Evolutionary conservation across 1,140 invertebrate species (phyloP).

Genomic region (Eupeodes corollae): DNA sequence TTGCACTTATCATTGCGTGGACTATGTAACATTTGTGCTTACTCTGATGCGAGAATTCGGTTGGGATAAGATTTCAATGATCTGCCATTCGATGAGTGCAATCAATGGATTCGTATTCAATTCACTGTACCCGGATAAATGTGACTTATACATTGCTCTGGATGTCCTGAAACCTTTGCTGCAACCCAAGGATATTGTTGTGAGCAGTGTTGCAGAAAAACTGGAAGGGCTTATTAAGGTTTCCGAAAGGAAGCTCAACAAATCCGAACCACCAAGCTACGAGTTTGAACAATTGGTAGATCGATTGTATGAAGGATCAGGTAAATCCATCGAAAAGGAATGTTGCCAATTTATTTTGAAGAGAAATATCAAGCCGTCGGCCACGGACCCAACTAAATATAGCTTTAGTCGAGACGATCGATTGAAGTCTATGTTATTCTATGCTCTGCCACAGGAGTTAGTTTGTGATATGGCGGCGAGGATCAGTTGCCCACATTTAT

Average conservation of each 20-base stretch:
- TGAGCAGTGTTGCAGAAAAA: slow-evolving; percentile 19
- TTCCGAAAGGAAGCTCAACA: slow-evolving; percentile 34
- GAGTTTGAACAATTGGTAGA: slow-evolving; percentile 45
- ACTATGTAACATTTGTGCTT: slow-evolving; percentile 43
- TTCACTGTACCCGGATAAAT: slow-evolving; percentile 44
- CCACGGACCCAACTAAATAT: slow-evolving; percentile 45
- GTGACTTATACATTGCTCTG: slow-evolving; percentile 49
- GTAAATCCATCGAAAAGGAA: slow-evolving; percentile 42
- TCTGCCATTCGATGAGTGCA: slow-evolving; percentile 57
- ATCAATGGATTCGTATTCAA: slow-evolving; percentile 46
- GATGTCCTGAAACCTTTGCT: slow-evolving; percentile 49
- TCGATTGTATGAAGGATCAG: slow-evolving; percentile 40
- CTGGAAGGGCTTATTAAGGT: slow-evolving; percentile 40
- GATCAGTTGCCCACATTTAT: slow-evolving; percentile 45
- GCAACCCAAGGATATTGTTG: slow-evolving; percentile 13
- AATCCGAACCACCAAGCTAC: slow-evolving; percentile 46
- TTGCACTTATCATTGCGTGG: slow-evolving; percentile 47
- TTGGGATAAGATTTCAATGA: slow-evolving; percentile 55
- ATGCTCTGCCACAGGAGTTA: slow-evolving; percentile 40
- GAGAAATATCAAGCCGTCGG: slow-evolving; percentile 44
- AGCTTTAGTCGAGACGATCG: slow-evolving; percentile 49
- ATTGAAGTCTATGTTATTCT: slow-evolving; percentile 40
- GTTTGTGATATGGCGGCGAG: slow-evolving; percentile 40
- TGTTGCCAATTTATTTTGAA: slow-evolving; percentile 45
- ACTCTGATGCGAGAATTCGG: slow-evolving; percentile 50